These are phyloP conservation scores for Chloebia gouldiae DNA, from an alignment of 2,113 vertebrate species.

Conservation along the genomic window DNA sequence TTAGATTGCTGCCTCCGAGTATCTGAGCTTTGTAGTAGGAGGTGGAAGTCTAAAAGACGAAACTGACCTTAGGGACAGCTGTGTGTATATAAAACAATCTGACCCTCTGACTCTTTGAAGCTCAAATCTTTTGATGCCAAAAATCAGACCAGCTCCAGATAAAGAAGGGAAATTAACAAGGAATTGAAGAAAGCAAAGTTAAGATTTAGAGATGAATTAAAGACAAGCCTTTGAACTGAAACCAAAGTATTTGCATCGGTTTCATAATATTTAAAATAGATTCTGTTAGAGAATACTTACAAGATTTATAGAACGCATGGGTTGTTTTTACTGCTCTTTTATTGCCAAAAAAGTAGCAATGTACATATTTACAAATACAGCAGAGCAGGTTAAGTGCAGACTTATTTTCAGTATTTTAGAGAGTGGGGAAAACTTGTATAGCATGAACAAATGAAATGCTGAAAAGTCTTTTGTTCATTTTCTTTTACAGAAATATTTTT, in stretches of 20 bases:
- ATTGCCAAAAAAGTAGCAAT: background rate
- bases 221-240: background rate
- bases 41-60: background rate
- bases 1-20: background rate
- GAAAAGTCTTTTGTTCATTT: background rate
- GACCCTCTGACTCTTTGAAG: background rate
- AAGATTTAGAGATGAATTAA: background rate
- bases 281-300: background rate
- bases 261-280: background rate
- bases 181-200: background rate
- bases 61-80: background rate
- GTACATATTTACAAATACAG: background rate
- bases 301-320: background rate
- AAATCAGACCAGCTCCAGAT: background rate
- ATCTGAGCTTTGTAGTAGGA: background rate
- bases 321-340: background rate
- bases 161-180: background rate
- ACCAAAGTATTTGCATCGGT: background rate
- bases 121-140: background rate
- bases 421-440: background rate
- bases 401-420: background rate
- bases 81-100: background rate
- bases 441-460: background rate
- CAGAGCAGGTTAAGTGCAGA: background rate
- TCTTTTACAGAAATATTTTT: background rate